A percentile compares a stretch with the other conserved stretches of the same genome.
Evolutionary conservation across 1,140 invertebrate genomes (phyloP).

Genomic region (Macrobrachium nipponense): DNA sequence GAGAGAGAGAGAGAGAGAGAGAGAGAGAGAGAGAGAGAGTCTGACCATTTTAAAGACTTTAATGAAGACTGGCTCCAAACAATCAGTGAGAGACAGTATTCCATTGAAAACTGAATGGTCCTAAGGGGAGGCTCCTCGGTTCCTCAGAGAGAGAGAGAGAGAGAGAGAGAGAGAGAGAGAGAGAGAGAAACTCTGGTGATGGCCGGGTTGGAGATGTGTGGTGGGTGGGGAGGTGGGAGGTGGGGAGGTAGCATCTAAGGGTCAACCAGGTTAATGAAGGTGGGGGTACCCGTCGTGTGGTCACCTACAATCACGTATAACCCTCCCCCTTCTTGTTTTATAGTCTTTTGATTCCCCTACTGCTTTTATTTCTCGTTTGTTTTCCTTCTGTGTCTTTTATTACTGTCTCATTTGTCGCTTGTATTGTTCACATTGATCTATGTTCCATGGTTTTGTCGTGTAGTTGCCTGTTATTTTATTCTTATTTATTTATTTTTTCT

Average conservation of each 20-base stretch:
- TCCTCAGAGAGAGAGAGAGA: not conserved
- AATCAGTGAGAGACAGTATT: not conserved
- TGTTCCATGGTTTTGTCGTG: too few relatives aligned
- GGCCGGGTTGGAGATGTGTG: slow-evolving; percentile 1
- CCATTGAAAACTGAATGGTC: slow-evolving; percentile 8
- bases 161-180: slow-evolving; percentile 4
- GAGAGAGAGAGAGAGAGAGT: slow-evolving; percentile 2
- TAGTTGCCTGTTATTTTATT: too few relatives aligned
- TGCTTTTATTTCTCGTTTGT: too few relatives aligned
- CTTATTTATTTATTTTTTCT: too few relatives aligned
- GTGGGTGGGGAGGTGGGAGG: not conserved
- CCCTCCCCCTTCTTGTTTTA: too few relatives aligned
- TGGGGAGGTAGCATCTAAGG: not conserved
- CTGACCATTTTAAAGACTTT: not conserved
- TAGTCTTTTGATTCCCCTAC: too few relatives aligned
- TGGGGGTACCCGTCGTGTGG: not conserved
- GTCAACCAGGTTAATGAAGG: slow-evolving; percentile 2
- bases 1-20: not conserved
- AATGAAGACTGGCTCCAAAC: slow-evolving; percentile 4
- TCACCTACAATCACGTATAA: too few relatives aligned
- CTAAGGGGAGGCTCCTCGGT: not conserved
- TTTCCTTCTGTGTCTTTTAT: too few relatives aligned
- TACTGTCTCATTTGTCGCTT: too few relatives aligned
- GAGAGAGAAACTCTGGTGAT: not conserved
- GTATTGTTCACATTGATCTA: too few relatives aligned